Evolutionary conservation across 2,888 invertebrate genomes (phyloP), one percentile per base, ranked within the genome.

Genomic region (Mycogona germanica): DNA sequence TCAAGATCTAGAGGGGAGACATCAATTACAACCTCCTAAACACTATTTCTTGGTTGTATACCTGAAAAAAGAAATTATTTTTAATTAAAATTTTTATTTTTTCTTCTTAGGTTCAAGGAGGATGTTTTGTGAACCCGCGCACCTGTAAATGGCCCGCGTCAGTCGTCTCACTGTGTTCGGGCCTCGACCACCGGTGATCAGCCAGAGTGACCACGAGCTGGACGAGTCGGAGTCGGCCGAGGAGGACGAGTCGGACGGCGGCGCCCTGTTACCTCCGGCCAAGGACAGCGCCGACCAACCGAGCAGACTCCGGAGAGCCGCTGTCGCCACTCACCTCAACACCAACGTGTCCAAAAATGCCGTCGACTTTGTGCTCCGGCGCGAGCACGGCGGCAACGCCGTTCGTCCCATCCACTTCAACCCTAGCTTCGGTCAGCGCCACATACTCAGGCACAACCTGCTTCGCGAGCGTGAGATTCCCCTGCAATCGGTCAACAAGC

Each of bases 351-450:
- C 56, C 6, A 37, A 42, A 21, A 56, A 56, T 40, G 47, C 54
- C 5, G 54, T 54, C 21, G 56, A 56, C 47, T 56, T 45, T 38
- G 14, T 56, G 21, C 54, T 48, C 19, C 41, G 54, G 14, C 35
- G 56, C 3, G 56, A 56, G 46, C 46, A 56, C 12, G 56, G 56
- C 1, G 38, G 26, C n/a, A 49, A 51, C 44, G 42, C 19, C 28
- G 51, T 53, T 54, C 60, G 59, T 55, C 59, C 23, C 51, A 56
- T 50, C 44, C 44, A 17, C 45, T 58, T 60, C 58, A 55, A 55
- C 58, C 60, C 40, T 50, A 84, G 86, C 59, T 86, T 87, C 68
- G 87, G 87, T 19, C 86, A 86, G 5, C 77, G 88, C 2, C 88
- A 89, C 71, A 7, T 59, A n/a, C 32, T 60, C 14, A n/a, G 38